phyloP scores from a whole-genome alignment of 2,113 vertebrate species.

The Boleophthalmus pectinirostris region DNA sequence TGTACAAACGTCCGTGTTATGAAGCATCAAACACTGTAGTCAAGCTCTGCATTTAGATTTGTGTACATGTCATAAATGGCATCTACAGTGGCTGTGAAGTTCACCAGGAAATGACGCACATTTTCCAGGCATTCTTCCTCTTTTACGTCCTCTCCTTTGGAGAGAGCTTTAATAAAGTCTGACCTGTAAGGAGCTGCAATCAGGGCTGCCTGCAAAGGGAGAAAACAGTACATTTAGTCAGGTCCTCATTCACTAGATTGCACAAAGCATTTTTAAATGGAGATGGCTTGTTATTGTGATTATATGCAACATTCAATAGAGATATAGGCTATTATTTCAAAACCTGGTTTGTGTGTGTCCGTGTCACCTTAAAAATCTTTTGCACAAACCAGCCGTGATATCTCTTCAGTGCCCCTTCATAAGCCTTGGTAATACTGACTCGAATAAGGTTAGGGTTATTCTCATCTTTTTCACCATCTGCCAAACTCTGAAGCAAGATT shows the following conservation, averaged over 20 bases:
- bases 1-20: not conserved
- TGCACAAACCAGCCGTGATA: conserved; percentile 95
- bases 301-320: not conserved
- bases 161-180: conserved; percentile 89
- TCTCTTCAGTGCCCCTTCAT: conserved; percentile 88
- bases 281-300: not conserved
- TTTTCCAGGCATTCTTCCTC: conserved; percentile 91
- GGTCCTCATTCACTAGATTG: not conserved
- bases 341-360: no score
- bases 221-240: not conserved
- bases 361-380: conserved; percentile 85
- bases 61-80: conserved; percentile 94
- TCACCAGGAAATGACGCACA: conserved; percentile 84
- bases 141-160: conserved; percentile 88
- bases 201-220: conserved; percentile 79
- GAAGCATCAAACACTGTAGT: conserved; percentile 84
- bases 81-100: conserved; percentile 86
- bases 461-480: conserved; percentile 87
- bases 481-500: conserved; percentile 93
- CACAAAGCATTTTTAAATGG: not conserved
- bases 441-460: conserved; percentile 90
- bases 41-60: conserved; percentile 87
- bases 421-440: conserved; percentile 90
- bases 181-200: conserved; percentile 88
- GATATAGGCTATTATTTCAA: not conserved